phyloP scores from a whole-genome alignment of 2,113 vertebrate genomes.

The Sander vitreus region DNA sequence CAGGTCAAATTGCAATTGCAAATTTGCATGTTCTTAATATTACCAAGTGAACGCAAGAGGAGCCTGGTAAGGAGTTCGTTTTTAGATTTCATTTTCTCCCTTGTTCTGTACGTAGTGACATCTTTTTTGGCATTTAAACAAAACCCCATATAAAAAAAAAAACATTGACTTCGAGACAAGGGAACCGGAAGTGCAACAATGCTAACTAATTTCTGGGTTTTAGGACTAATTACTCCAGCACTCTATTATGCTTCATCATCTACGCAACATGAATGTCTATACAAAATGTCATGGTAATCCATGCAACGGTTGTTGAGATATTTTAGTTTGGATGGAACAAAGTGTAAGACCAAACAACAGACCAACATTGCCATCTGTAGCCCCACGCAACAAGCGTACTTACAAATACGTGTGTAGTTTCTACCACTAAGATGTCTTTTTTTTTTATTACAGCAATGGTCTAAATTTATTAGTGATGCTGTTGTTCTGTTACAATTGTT shows the following conservation, averaged over 20 bases:
- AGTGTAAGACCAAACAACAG: neutral
- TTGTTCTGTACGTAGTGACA: neutral
- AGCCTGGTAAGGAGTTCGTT: neutral
- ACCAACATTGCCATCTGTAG: no score
- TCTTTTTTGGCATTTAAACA: neutral
- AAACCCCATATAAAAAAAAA: neutral
- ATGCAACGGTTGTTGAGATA: neutral
- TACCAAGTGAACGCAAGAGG: slow-evolving; percentile 23
- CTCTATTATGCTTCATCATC: neutral
- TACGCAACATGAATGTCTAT: neutral
- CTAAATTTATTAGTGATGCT: neutral
- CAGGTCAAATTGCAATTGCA: slow-evolving; percentile 48
- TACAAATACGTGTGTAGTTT: neutral
- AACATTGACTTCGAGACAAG: neutral
- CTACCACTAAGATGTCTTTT: neutral
- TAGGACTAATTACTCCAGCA: no score
- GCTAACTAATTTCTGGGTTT: no score
- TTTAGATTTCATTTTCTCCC: neutral
- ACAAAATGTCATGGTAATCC: neutral
- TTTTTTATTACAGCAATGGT: neutral
- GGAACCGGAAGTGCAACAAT: no score
- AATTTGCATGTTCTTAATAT: slow-evolving; percentile 32
- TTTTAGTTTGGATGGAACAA: neutral
- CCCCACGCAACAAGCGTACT: neutral
- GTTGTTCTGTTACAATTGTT: neutral